phyloP scores from a whole-genome alignment of 1,140 invertebrate species.

The Tetraneura akinire region DNA sequence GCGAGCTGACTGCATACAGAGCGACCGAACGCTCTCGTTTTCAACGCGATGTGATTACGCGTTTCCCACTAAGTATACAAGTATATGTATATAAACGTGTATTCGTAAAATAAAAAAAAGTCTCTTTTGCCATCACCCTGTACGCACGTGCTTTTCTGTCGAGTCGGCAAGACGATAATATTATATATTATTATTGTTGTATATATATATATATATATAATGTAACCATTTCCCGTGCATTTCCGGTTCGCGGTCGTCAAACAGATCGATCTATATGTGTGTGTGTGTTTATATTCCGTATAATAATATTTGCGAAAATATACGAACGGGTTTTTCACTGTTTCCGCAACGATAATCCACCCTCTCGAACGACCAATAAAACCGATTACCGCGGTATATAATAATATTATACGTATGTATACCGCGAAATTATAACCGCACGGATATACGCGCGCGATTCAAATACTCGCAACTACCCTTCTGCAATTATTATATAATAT shows the following conservation, averaged over 20 bases:
- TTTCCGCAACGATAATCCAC: not conserved
- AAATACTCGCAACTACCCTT: not conserved
- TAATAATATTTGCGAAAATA: not conserved
- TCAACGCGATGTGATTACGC: not conserved
- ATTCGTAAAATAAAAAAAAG: no score
- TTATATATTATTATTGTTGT: no score
- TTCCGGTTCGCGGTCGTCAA: no score
- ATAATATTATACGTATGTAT: constrained; percentile 13
- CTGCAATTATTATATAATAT: not conserved
- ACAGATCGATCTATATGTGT: no score
- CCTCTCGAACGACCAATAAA: constrained; percentile 43
- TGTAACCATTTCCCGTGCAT: no score
- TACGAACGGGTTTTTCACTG: not conserved
- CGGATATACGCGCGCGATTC: not conserved
- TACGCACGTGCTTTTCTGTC: no score
- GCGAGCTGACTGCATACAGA: not conserved
- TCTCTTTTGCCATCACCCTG: no score
- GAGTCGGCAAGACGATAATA: no score
- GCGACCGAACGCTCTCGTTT: not conserved
- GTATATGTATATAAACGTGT: not conserved
- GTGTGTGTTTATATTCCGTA: not conserved
- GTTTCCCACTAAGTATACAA: not conserved
- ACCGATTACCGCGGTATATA: constrained; percentile 8
- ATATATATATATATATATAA: no score
- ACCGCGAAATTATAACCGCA: constrained; percentile 47